Evolutionary conservation across 2,888 invertebrate species (phyloP), one percentile per base, ranked within the genome.

Genomic region (Drosophila borealis): DNA sequence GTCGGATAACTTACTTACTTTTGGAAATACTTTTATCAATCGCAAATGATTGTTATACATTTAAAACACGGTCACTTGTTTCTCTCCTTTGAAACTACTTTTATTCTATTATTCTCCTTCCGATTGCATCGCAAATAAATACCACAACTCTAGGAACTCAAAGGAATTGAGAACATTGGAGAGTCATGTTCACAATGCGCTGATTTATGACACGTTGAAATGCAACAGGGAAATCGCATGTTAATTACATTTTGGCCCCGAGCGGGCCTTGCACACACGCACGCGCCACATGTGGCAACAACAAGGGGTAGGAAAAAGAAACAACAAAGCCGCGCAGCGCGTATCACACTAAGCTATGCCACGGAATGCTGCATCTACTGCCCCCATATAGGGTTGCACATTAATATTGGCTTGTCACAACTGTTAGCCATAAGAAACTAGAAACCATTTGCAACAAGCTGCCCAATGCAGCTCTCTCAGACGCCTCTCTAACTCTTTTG

Each of bases 131-230:
- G 21, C 0, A 25, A 25, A 25, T 25, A 25, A 25, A 25, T 25
- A 25, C 25, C 25, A 25, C 8, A 8, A 29, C 29, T 29, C 0
- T 8, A 2, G 0, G 29, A 29, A 8, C 25, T 25, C 25, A 25
- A 25, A 8, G 29, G 29, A 29, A 29, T 29, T 8, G 2, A 2
- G 8, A 29, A 8, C 29, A 29, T 8, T 29, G 29, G 29, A 29
- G 4, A 62, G 54, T 46, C 60, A 53, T 33, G 46, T 41, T 70
- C 74, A 77, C 74, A 77, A 74, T 79, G 70, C 69, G 60, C 76
- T 78, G 88, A 89, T 87, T 88, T 88, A 87, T 81, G 80, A 80
- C 80, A 85, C 79, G 74, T 87, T 80, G 64, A 74, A 83, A 81
- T 83, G 83, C 80, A 78, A 83, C 79, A 75, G 76, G 65, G 64